Base-by-base conservation (phyloP, 2,888 invertebrate species). In the Colletes collaris region DNA sequence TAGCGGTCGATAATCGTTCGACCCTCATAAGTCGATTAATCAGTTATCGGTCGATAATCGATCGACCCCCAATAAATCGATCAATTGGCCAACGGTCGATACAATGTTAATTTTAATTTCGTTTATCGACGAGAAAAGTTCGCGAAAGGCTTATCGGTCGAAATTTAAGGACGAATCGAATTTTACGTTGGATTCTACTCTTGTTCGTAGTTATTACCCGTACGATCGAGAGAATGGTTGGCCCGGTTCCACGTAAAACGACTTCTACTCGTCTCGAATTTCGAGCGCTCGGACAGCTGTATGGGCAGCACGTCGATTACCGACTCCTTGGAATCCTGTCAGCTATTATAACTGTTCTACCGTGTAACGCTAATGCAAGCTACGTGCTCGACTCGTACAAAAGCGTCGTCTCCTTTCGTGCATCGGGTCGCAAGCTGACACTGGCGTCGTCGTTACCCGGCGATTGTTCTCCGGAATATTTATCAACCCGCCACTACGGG, bases 401-500 rank as follows among this genome's bases (percentile, higher is more conserved):
- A 70, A 82, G 79, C 69, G 44, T 55, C 75, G 76, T 72, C 73
- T 64, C 59, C 56, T 35, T 49, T 4, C 50, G 76, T 64, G 63
- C 50, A 72, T 75, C 76, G 63, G 68, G 69, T 63, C 37, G 50
- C 71, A 58, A 68, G 68, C 68, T 71, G 75, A 84, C 84, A 72
- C 82, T 73, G 73, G 62, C 74, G 37, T 59, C 53, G 76, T 80
- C 74, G 85, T 84, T 84, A 82, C 67, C 67, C 56, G 63, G 55
- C 82, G 75, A 82, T 84, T 84, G 82, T 84, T 76, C 80, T 73
- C 16, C 79, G 77, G 85, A 85, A 85, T 85, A 85, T 85, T 85
- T 85, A 85, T 85, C 83, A 85, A 82, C 35, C 76, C 56, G 64
- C 68, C 46, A 46, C 81, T 35, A 27, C 65, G 55, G 58, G 46